A percentile compares a stretch with the other conserved stretches of the same genome.
These are phyloP conservation scores for Amblyopsis rosae DNA, from an alignment of 2,113 vertebrate genomes.

Conservation along the genomic window DNA sequence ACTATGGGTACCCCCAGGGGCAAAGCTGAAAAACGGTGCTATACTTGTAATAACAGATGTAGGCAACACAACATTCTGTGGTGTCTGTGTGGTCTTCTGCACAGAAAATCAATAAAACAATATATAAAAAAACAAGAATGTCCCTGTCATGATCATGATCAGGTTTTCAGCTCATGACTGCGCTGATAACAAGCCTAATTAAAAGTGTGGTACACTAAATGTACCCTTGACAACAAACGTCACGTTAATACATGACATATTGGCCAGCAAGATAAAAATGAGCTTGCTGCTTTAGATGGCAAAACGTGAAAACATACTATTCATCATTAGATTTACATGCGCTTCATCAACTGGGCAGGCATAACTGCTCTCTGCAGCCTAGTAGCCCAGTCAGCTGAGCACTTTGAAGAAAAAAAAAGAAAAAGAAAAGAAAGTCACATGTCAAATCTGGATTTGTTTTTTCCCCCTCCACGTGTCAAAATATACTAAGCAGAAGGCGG, in stretches of 20 bases:
- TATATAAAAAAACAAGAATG: too few species aligned
- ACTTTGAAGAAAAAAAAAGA: conserved; percentile 30
- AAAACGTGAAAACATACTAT: too few species aligned
- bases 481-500: conserved; percentile 57
- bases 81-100: too few species aligned
- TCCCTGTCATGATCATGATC: too few species aligned
- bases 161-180: too few species aligned
- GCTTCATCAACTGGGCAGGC: conserved; percentile 41
- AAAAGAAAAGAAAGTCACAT: conserved; percentile 59
- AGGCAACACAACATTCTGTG: not conserved
- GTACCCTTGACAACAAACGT: too few species aligned
- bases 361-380: conserved; percentile 31
- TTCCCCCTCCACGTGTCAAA: conserved; percentile 72
- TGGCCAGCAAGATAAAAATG: conserved; percentile 8
- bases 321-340: not conserved
- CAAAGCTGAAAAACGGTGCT: conserved; percentile 29
- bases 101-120: too few species aligned
- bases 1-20: conserved; percentile 36
- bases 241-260: not conserved
- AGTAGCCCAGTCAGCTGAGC: conserved; percentile 68
- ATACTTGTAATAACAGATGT: conserved; percentile 22
- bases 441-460: conserved; percentile 56
- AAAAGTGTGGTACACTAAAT: too few species aligned
- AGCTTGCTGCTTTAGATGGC: too few species aligned
- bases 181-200: too few species aligned